A percentile compares a stretch with the other conserved stretches of the same genome.
phyloP scores from a whole-genome alignment of 2,888 invertebrate species.

The Melinaea marsaeus region DNA sequence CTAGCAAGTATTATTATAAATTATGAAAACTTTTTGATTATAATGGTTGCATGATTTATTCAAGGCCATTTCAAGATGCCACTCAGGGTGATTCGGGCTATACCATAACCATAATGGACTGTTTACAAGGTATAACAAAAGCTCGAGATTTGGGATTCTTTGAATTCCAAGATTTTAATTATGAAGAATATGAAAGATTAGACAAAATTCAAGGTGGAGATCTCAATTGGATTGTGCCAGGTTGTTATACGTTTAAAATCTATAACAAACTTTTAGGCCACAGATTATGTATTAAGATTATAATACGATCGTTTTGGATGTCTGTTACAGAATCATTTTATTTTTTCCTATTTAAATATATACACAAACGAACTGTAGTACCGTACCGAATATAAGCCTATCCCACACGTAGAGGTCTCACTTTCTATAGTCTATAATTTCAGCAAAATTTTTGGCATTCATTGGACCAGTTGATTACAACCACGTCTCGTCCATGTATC shows the following conservation, averaged over 20 bases:
- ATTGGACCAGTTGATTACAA: constrained; percentile 84
- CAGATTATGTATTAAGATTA: not conserved
- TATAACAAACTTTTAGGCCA: constrained; percentile 83
- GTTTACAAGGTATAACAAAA: constrained; percentile 82
- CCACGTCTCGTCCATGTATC: constrained; percentile 65
- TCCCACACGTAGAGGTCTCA: not conserved
- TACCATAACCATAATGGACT: constrained; percentile 80
- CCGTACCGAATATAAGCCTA: too few species aligned
- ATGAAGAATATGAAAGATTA: constrained; percentile 88
- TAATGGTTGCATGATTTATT: too few species aligned
- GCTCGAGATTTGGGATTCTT: constrained; percentile 86
- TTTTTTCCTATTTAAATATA: too few species aligned
- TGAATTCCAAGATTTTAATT: constrained; percentile 89
- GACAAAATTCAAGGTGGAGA: constrained; percentile 91
- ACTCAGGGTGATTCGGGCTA: constrained; percentile 85
- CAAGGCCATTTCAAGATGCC: constrained; percentile 85
- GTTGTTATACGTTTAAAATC: constrained; percentile 73
- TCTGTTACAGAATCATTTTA: too few species aligned
- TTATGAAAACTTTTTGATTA: too few species aligned
- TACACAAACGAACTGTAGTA: too few species aligned
- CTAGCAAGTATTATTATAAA: too few species aligned
- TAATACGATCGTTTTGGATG: too few species aligned
- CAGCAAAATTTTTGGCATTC: constrained; percentile 88
- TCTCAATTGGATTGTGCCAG: constrained; percentile 92
- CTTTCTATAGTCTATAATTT: constrained; percentile 36